Percentiles rank a stretch among this genome's conserved stretches.
These are phyloP conservation scores for Acanthopagrus latus DNA, from an alignment of 2,797 vertebrate species.

Conservation along the genomic window DNA sequence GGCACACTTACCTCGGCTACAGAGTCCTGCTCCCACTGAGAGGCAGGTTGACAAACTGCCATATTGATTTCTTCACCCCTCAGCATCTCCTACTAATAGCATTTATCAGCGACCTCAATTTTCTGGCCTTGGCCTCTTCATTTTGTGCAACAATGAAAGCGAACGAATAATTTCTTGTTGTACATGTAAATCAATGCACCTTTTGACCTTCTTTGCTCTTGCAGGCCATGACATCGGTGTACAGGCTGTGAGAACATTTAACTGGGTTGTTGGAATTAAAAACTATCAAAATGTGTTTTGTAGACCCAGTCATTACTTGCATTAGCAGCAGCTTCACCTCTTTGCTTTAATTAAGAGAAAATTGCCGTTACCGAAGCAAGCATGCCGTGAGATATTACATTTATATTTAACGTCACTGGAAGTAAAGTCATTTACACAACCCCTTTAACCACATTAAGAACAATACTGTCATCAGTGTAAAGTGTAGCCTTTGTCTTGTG, in stretches of 20 bases:
- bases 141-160: constrained; percentile 94
- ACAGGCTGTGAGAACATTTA: constrained; percentile 1
- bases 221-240: constrained; percentile 67
- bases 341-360: too few relatives aligned
- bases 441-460: neutral
- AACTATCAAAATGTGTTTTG: neutral
- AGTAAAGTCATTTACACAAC: neutral
- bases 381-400: constrained; percentile 10
- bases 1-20: constrained; percentile 87
- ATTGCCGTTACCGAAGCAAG: neutral
- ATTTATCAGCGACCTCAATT: constrained; percentile 93
- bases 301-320: neutral
- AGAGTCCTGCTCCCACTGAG: constrained; percentile 86
- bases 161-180: constrained; percentile 97
- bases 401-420: constrained; percentile 2
- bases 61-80: constrained; percentile 91
- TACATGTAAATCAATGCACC: constrained; percentile 99
- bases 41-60: constrained; percentile 94
- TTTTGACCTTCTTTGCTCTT: constrained; percentile 85
- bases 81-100: constrained; percentile 90
- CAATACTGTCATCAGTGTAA: neutral
- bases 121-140: constrained; percentile 86
- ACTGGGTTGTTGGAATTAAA: neutral
- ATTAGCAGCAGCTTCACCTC: neutral
- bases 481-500: constrained; percentile 8